Base-by-base conservation (phyloP, 2,888 invertebrate genomes). In the Frankliniella intonsa region DNA sequence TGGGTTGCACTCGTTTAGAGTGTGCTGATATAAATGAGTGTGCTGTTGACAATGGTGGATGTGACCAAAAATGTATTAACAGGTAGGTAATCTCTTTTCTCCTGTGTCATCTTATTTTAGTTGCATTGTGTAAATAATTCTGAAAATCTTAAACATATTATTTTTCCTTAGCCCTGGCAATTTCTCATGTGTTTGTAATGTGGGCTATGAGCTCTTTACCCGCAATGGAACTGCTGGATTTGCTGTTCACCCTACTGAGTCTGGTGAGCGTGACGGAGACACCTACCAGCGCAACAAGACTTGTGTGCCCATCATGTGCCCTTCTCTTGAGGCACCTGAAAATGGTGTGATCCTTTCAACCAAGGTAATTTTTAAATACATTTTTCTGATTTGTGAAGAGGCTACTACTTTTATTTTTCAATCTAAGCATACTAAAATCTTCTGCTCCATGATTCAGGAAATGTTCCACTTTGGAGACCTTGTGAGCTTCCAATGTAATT, bases 231-330 rank as follows among this genome's bases (percentile, higher is more conserved):
- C 97, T 0, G 96, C 97, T 83, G 97, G 97, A 19, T 97, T 93
- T 86, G 86, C 89, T 81, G 91, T 98, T 82, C 95, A 95, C 85
- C 89, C 90, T 82, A 93, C 93, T 0, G 98, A 99, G 89, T 93
- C 92, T 82, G 98, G 99, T 9, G 91, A 93, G 84, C 91, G 95
- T 83, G 96, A 97, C 86, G 97, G 96, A 0, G 98, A 98, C 87
- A 91, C 93, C 1, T 95, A 94, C 87, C 94, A 96, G 87, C 91
- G 94, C 85, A 97, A 98, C 87, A 98, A 98, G 89, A 95, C 97
- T 51, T 98, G 98, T 88, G 97, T 98, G 17, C 95, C 96, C 0
- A 91, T 97, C 3, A 95, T 96, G 95, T 97, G 97, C 85, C 95
- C 96, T 9, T 87, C 90, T 3, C 87, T 97, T 76, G 87, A 90